A percentile compares a stretch with the other conserved stretches of the same genome.
Evolutionary conservation across 2,888 invertebrate genomes (phyloP).

Genomic region (Timandra comae): DNA sequence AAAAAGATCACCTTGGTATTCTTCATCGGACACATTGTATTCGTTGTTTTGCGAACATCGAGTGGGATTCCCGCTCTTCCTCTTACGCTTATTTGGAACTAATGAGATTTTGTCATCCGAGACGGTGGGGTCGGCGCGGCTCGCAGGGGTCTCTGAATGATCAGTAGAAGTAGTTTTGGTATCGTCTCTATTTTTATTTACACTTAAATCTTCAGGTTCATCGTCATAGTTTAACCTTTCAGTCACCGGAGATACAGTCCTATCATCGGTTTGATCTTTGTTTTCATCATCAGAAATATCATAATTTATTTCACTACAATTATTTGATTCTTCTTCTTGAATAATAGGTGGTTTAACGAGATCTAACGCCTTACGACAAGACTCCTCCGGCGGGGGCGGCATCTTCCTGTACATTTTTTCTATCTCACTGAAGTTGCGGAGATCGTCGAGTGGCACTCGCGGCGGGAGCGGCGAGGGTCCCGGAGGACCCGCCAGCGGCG

Average conservation of each 20-base stretch:
- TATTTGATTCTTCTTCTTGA: conserved; percentile 53
- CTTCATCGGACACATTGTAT: conserved; percentile 68
- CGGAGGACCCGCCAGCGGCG: conserved; percentile 40
- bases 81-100: conserved; percentile 83
- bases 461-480: conserved; percentile 73
- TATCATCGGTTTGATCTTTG: conserved; percentile 39
- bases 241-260: conserved; percentile 35
- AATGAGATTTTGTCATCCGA: conserved; percentile 65
- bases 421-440: conserved; percentile 73
- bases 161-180: conserved; percentile 63
- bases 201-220: conserved; percentile 82
- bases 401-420: conserved; percentile 72
- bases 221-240: conserved; percentile 66
- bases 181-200: conserved; percentile 80
- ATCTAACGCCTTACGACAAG: conserved; percentile 50
- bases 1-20: conserved; percentile 63
- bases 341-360: conserved; percentile 44
- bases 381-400: conserved; percentile 48
- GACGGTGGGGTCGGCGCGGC: conserved; percentile 49
- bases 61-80: conserved; percentile 89
- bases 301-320: conserved; percentile 60
- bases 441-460: conserved; percentile 63
- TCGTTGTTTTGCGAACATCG: conserved; percentile 79
- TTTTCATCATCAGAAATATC: conserved; percentile 54
- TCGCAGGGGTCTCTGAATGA: conserved; percentile 40